Evolutionary conservation across 2,797 vertebrate genomes (phyloP).

Genomic region (Stomatorhinus walkeri): DNA sequence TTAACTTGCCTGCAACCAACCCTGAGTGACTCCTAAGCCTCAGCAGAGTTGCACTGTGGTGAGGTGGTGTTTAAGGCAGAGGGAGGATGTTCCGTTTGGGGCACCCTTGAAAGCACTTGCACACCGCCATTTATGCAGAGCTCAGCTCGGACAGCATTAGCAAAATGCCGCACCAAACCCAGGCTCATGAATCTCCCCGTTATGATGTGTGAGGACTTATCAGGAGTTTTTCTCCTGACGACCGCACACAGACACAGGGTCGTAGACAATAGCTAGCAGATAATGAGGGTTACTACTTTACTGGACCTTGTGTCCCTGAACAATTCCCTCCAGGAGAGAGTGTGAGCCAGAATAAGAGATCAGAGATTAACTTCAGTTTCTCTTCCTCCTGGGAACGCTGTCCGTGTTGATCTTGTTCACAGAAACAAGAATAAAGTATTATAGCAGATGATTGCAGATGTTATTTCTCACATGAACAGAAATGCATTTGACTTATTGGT

Average conservation of each 20-base stretch:
- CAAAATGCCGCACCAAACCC: not conserved
- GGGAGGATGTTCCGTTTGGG: not conserved
- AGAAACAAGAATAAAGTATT: not conserved
- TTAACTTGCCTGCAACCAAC: not conserved
- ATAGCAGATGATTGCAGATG: not conserved
- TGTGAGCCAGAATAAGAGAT: slow-evolving; percentile 9
- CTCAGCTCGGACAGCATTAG: slow-evolving; percentile 1
- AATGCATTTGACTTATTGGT: not conserved
- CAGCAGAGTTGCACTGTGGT: not conserved
- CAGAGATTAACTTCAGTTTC: slow-evolving; percentile 7
- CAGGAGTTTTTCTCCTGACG: not conserved
- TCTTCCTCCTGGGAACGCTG: not conserved
- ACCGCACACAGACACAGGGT: not conserved
- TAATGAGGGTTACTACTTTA: slow-evolving; percentile 11
- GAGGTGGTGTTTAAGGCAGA: not conserved
- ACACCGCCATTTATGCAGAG: not conserved
- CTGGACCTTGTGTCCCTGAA: slow-evolving; percentile 3
- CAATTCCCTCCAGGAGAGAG: slow-evolving; percentile 13
- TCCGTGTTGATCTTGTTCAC: not conserved
- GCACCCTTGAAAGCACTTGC: not conserved
- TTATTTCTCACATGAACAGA: not conserved
- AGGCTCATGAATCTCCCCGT: not conserved
- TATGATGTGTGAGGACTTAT: not conserved
- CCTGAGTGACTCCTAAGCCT: not conserved
- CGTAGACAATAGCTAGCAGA: not conserved